phyloP scores from a whole-genome alignment of 2,888 invertebrate genomes.

The Dorcus parallelipipedus region DNA sequence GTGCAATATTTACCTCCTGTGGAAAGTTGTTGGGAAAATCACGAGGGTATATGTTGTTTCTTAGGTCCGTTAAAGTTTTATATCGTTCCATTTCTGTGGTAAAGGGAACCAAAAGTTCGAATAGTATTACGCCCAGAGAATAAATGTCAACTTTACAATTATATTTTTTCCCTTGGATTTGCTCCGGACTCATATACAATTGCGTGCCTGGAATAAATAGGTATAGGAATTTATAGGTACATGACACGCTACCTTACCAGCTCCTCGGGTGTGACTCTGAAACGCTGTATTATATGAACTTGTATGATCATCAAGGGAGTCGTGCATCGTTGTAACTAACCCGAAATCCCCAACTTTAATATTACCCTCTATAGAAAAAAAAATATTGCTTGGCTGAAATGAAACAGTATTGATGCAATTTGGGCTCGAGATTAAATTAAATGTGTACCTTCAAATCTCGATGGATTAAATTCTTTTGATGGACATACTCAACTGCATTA shows the following conservation, averaged over 20 bases:
- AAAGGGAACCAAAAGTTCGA: slow-evolving; percentile 89
- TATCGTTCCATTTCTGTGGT: slow-evolving; percentile 87
- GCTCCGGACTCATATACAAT: slow-evolving; percentile 98
- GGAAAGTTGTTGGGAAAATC: slow-evolving; percentile 63
- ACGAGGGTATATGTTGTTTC: slow-evolving; percentile 66
- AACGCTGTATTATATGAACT: slow-evolving; percentile 9
- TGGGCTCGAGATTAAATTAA: slow-evolving; percentile 14
- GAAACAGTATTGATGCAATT: background rate
- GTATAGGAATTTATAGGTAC: background rate
- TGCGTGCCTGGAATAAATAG: slow-evolving; percentile 67
- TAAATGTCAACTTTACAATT: slow-evolving; percentile 94
- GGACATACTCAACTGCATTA: slow-evolving; percentile 93
- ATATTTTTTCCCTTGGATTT: slow-evolving; percentile 70
- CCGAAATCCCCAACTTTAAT: slow-evolving; percentile 99
- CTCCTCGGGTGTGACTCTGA: slow-evolving; percentile 59
- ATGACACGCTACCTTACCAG: slow-evolving; percentile 50
- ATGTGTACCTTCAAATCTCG: slow-evolving; percentile 82
- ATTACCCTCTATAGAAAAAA: slow-evolving; percentile 85
- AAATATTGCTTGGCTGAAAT: slow-evolving; percentile 80
- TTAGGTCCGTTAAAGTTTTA: slow-evolving; percentile 61
- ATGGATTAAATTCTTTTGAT: slow-evolving; percentile 88
- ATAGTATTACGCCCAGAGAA: slow-evolving; percentile 89
- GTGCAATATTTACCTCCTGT: slow-evolving; percentile 60
- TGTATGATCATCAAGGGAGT: slow-evolving; percentile 47
- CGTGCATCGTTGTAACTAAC: slow-evolving; percentile 85